Evolutionary conservation across 2,797 vertebrate genomes (phyloP).

Genomic region (Saxicola maurus): DNA sequence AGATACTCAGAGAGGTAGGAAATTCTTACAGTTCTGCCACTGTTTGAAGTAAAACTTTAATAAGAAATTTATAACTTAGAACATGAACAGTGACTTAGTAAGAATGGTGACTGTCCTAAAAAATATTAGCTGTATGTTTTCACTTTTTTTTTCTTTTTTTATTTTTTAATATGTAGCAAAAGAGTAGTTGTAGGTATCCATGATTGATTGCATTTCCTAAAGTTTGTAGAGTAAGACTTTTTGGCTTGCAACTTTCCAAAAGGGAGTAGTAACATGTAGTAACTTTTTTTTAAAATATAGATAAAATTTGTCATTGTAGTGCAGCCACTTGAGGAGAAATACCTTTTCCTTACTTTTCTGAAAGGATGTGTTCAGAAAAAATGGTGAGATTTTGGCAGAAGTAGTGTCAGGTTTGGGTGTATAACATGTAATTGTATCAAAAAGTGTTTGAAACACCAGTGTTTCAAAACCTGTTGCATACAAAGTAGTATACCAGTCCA

Average conservation of each 20-base stretch:
- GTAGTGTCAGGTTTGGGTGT: neutral
- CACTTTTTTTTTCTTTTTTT: neutral
- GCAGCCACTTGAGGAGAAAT: neutral
- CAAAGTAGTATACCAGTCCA: neutral
- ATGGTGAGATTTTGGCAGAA: neutral
- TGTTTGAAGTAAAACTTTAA: neutral
- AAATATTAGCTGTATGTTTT: neutral
- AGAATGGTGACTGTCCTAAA: neutral
- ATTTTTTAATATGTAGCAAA: neutral
- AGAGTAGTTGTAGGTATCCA: neutral
- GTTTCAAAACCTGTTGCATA: neutral
- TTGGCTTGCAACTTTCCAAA: neutral
- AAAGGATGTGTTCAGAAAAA: neutral
- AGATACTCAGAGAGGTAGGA: neutral
- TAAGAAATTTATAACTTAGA: neutral
- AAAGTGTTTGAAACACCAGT: neutral
- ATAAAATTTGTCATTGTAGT: neutral
- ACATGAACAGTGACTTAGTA: neutral
- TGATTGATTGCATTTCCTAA: neutral
- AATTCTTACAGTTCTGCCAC: neutral
- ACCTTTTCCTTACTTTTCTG: neutral
- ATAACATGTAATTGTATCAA: neutral
- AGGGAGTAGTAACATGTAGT: neutral
- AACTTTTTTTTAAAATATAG: neutral
- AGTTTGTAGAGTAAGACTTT: neutral